Conservation (phyloP, 2,113 vertebrate genomes). For the Fregetta grallaria region DNA sequence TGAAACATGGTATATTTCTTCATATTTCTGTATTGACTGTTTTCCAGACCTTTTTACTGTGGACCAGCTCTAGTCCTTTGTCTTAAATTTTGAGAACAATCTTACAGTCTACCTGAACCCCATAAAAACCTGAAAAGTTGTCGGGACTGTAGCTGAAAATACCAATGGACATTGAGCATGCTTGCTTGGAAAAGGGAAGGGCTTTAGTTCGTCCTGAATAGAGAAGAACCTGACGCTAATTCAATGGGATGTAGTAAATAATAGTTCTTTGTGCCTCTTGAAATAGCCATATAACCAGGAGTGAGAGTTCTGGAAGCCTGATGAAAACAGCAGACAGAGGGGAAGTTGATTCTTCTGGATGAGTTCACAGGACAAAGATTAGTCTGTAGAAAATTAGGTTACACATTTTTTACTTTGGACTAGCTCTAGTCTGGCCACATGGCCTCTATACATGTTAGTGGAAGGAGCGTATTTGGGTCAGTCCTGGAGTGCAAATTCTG, state of each 20-base stretch:
- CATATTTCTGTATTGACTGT: background rate
- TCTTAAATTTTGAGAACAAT: background rate
- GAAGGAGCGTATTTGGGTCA: background rate
- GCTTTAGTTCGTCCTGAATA: background rate
- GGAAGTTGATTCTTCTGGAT: background rate
- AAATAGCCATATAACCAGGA: background rate
- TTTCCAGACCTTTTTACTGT: background rate
- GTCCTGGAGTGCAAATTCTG: background rate
- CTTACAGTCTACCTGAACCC: background rate
- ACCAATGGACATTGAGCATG: background rate
- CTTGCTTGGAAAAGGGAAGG: background rate
- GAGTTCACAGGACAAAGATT: background rate
- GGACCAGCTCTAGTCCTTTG: background rate
- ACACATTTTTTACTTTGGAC: background rate
- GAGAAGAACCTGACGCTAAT: background rate
- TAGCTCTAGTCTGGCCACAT: background rate
- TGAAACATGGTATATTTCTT: background rate
- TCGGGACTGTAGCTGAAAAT: background rate
- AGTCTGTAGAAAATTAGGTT: background rate
- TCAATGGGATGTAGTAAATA: background rate
- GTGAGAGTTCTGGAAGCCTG: background rate
- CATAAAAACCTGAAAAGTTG: background rate
- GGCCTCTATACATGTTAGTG: accelerated
- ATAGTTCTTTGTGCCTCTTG: background rate
- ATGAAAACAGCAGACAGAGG: background rate